Base-by-base conservation (phyloP, 2,113 vertebrate genomes). In the Malurus elegans region DNA sequence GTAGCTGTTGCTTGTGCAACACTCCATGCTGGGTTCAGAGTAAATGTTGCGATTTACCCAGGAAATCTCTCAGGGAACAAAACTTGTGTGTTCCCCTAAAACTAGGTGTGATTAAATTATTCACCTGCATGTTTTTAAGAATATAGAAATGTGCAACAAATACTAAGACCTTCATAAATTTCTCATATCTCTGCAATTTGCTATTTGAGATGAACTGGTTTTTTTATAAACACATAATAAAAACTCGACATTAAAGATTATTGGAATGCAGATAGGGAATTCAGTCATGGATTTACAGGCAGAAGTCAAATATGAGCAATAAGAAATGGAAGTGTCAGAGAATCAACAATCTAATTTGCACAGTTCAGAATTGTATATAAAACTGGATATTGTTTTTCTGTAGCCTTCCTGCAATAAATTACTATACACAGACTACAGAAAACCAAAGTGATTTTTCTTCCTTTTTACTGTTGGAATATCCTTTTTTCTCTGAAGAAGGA, bases 331-430 rank as follows among this genome's bases (percentile, higher is more conserved):
- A 92, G 69, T 88, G 67, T 50, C 64, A 79, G 57, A 58, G 83
- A 96, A 83, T 62, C 34, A 91, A 92, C 89, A 93, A 93, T 95
- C 91, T 95, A 92, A 97, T 96, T 90, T 93, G 83, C 92, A 96
- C 86, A 95, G 88, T 92, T 73, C 73, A 72, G 69, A 93, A 90
- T 89, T 74, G 94, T 97, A 96, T 95, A 96, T 93, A 90, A 91
- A 96, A 84, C 31, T 95, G 51, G 57, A 60, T 95, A 83, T 73
- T 79, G 71, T 88, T 93, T 89, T 90, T 86, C 87, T 78, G 47
- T 85, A 93, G 67, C 71, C 70, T 75, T 86, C 36, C 40, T 89
- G 64, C 45, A 92, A 79, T 85, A 88, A 92, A 92, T 90, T 93
- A 36, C 72, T 82, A 53, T 51, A 90, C 18, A 69, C 50, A 84